Percentiles rank a stretch among this genome's conserved stretches.
These are phyloP conservation scores for Chironomus tepperi DNA, from an alignment of 1,140 invertebrate species.

Conservation along the genomic window DNA sequence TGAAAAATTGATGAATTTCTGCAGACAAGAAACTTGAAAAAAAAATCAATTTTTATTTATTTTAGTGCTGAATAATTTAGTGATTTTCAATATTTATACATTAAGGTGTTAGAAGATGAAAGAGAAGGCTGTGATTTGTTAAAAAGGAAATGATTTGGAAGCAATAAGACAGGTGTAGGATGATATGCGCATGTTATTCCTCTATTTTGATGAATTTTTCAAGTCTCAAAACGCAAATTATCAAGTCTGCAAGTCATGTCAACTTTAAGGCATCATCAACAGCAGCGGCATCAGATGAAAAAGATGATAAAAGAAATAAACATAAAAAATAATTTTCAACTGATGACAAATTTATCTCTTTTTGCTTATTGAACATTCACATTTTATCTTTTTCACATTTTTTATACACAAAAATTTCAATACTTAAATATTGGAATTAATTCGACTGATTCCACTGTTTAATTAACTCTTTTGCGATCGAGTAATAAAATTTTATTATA, in stretches of 20 bases:
- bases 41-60: neutral
- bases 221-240: neutral
- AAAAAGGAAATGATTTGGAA: neutral
- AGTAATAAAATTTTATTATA: slow-evolving; percentile 19
- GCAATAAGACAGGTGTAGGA: neutral
- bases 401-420: neutral
- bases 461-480: neutral
- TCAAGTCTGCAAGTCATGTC: too few species aligned
- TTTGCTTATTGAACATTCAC: slow-evolving; percentile 22
- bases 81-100: neutral
- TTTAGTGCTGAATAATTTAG: neutral
- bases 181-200: neutral
- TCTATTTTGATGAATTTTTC: neutral
- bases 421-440: neutral
- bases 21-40: too few species aligned
- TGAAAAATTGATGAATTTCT: neutral
- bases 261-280: too few species aligned
- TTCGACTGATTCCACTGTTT: neutral
- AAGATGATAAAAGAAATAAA: neutral
- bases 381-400: neutral
- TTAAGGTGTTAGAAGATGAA: neutral
- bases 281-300: neutral
- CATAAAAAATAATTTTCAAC: slow-evolving; percentile 18
- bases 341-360: slow-evolving; percentile 21
- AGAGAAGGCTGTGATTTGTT: neutral